Evolutionary conservation across 2,888 invertebrate species (phyloP), one percentile per base, ranked within the genome.

Genomic region (Drosophila prolongata): DNA sequence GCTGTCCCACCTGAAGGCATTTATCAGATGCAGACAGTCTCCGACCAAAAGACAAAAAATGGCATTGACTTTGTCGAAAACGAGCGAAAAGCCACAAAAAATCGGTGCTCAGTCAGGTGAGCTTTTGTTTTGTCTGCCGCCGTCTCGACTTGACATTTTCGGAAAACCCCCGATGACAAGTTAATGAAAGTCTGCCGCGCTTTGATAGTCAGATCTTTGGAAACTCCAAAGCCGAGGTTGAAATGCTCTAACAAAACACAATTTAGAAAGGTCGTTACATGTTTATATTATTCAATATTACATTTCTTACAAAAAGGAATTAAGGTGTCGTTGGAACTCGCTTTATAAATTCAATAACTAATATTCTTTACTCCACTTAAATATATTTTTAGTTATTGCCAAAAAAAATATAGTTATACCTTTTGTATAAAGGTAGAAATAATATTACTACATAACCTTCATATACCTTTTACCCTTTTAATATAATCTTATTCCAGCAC

Each of bases 11-110:
- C 71, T 64, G 47, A 64, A 57, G 58, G 60, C 78, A 80, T 82
- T 82, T 82, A 82, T 82, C 81, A 82, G 81, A 85, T 82, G 78
- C 82, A 82, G 81, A 82, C 81, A 79, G 69, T 50, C 44, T 30
- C 40, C 60, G 57, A 27, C 58, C 59, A 62, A 42, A 66, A 52
- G 53, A 30, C 27, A 67, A 77, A 68, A 71, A 55, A 44, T 55
- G 55, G 47, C 43, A 50, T 42, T 55, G 55, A 62, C 59, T 70
- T 52, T 58, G 46, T 66, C 49, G 42, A 52, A 64, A 56, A 13
- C n/a, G 24, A 56, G 19, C 30, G 14, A 34, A 61, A 47, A 27
- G 19, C 30, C 5, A 38, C 44, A 54, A 70, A 42, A 70, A 52
- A 44, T 30, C 27, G 49, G 34, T 69, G 70, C 37, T 61, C 61